phyloP scores from a whole-genome alignment of 2,113 vertebrate species.

The Excalfactoria chinensis region DNA sequence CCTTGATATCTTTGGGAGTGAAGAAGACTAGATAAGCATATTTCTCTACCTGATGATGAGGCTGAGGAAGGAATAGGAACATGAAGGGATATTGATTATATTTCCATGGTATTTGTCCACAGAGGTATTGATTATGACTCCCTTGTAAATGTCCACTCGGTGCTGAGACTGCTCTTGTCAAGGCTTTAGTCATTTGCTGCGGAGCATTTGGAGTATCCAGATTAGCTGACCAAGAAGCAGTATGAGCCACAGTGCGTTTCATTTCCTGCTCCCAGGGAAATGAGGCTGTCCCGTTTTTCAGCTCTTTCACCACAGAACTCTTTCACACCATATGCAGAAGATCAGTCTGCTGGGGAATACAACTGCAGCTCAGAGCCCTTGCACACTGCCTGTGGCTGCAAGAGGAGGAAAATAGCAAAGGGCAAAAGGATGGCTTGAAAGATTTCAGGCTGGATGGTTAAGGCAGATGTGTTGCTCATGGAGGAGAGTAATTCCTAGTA shows the following conservation, averaged over 20 bases:
- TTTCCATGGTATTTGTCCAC: background rate
- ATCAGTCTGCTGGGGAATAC: background rate
- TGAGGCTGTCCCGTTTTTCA: background rate
- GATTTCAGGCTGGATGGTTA: background rate
- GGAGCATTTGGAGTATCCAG: background rate
- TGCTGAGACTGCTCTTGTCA: background rate
- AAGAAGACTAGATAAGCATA: background rate
- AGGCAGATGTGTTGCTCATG: background rate
- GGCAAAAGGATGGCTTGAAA: accelerated
- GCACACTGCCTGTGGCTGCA: background rate
- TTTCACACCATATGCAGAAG: background rate
- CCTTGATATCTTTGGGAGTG: background rate
- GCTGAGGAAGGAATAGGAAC: background rate
- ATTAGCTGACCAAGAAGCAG: background rate
- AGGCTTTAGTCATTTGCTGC: background rate
- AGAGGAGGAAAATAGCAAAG: background rate
- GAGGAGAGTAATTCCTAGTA: background rate
- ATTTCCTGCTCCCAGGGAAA: background rate
- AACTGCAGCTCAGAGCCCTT: background rate
- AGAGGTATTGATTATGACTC: too few relatives aligned
- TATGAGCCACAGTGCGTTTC: background rate
- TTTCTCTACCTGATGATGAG: background rate
- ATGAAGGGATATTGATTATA: background rate
- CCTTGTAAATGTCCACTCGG: background rate
- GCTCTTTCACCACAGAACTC: background rate